A percentile compares a stretch with the other conserved stretches of the same genome.
Conservation (phyloP, 2,888 invertebrate genomes). For the Andricus quercusramuli region DNA sequence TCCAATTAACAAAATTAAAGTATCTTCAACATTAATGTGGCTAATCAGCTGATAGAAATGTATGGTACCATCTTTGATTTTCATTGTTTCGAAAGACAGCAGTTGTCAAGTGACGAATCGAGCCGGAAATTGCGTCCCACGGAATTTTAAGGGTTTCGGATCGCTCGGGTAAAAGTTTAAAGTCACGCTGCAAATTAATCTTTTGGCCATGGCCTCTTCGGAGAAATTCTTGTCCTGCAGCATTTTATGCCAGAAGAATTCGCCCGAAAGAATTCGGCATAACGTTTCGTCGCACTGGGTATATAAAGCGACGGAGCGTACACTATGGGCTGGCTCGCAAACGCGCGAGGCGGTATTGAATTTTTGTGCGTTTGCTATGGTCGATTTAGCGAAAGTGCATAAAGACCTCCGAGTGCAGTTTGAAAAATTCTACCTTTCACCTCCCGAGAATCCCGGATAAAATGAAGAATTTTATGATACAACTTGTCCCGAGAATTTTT, state of each 20-base stretch:
- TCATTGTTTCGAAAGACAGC: no score
- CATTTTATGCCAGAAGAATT: conserved; percentile 45
- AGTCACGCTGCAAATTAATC: conserved; percentile 3
- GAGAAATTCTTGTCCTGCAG: conserved; percentile 19
- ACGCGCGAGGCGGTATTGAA: conserved; percentile 73
- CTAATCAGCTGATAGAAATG: background rate
- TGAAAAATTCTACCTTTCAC: conserved; percentile 28
- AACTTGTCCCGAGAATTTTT: background rate
- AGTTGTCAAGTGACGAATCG: no score
- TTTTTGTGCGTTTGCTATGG: conserved; percentile 76
- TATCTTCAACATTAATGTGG: no score
- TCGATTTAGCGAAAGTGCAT: conserved; percentile 77
- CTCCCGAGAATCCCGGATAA: background rate
- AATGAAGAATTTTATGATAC: background rate
- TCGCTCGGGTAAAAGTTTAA: background rate
- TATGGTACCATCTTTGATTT: conserved; percentile 39
- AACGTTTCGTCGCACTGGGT: conserved; percentile 72
- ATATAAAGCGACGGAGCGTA: conserved; percentile 69
- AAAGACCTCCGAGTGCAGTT: conserved; percentile 54
- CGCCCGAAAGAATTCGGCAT: conserved; percentile 55
- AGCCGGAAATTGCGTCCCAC: background rate
- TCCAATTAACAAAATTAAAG: no score
- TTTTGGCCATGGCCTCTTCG: conserved; percentile 5
- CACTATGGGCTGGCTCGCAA: conserved; percentile 66
- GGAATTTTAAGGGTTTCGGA: conserved; percentile 1